Percentiles rank a stretch among this genome's conserved stretches.
Conservation (phyloP, 2,888 invertebrate species). For the Galerucella nymphaeae region DNA sequence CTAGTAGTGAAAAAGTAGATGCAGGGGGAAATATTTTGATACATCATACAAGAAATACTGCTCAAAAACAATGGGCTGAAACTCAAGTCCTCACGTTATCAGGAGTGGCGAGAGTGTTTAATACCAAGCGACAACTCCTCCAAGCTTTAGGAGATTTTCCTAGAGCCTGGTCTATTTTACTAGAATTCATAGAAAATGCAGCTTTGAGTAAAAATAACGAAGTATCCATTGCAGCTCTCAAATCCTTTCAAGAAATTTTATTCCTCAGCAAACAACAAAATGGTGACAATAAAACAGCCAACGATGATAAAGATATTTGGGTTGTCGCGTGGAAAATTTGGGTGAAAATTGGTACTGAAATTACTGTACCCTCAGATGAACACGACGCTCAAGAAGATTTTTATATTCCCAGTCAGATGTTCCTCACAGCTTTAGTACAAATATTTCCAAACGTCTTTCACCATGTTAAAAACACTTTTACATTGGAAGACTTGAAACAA, state of each 20-base stretch:
- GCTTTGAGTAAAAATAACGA: slow-evolving; percentile 94
- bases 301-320: slow-evolving; percentile 76
- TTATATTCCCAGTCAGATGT: slow-evolving; percentile 92
- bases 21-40: slow-evolving; percentile 93
- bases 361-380: slow-evolving; percentile 71
- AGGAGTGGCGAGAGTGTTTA: slow-evolving; percentile 93
- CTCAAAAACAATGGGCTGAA: slow-evolving; percentile 99
- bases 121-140: slow-evolving; percentile 87
- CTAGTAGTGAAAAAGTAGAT: slow-evolving; percentile 84
- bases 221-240: slow-evolving; percentile 94
- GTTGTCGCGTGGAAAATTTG: slow-evolving; percentile 87
- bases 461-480: slow-evolving; percentile 77
- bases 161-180: slow-evolving; percentile 90
- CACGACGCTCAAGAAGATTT: slow-evolving; percentile 68
- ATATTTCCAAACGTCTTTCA: slow-evolving; percentile 96
- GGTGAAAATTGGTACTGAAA: slow-evolving; percentile 86
- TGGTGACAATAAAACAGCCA: slow-evolving; percentile 60
- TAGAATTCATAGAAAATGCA: slow-evolving; percentile 94
- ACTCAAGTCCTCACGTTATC: slow-evolving; percentile 90
- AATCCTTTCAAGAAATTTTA: slow-evolving; percentile 96
- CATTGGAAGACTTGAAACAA: slow-evolving; percentile 79
- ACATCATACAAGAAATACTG: slow-evolving; percentile 97
- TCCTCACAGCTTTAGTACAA: slow-evolving; percentile 93
- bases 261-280: slow-evolving; percentile 71
- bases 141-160: slow-evolving; percentile 90